Evolutionary conservation across 2,797 vertebrate species (phyloP), one percentile per base, ranked within the genome.

Genomic region (Anguilla marmorata): DNA sequence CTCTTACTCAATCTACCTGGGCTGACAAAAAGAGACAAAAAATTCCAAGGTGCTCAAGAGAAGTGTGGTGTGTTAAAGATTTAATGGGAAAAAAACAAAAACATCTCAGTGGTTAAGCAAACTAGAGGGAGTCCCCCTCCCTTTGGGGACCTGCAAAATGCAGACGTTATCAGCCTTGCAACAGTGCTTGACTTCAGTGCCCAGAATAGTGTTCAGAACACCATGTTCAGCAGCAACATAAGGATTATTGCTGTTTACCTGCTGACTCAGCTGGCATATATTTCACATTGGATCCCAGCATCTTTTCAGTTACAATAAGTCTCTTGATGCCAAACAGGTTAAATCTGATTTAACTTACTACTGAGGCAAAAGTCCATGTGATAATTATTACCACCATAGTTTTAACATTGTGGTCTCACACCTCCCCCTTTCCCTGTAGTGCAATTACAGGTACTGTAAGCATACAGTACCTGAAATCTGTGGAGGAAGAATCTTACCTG

Each of bases 21-120:
- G 41, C 76, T 21, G 58, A 83, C 79, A 86, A 30, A 88, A 87
- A 88, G 88, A 11, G 48, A 45, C 72, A 56, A 63, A 87, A 56
- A 87, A 27, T 19, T 45, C 56, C 80, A 48, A 2, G 21, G 52
- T 60, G 50, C 16, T 14, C 79, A 76, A 30, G 63, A 50, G 66
- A 80, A 54, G 48, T 66, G 66, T 14, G 37, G 37, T 41, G 37
- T 41, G 37, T 41, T 37, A 37, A 41, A 41, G 37, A 41, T 3
- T 41, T 41, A 41, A 41, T 41, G 2, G 37, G 37, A 41, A 41
- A 41, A 41, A 41, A 41, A 41, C 37, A 37, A 37, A 37, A 37
- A 37, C 37, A 41, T 41, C 37, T 41, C 37, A 41, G 37, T 41
- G 66, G 48, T 85, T 89, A 56, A 27, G 12, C 66, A 48, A 72